These are phyloP conservation scores for Dicranocentrus wangi DNA, from an alignment of 2,888 invertebrate species.

Conservation along the genomic window DNA sequence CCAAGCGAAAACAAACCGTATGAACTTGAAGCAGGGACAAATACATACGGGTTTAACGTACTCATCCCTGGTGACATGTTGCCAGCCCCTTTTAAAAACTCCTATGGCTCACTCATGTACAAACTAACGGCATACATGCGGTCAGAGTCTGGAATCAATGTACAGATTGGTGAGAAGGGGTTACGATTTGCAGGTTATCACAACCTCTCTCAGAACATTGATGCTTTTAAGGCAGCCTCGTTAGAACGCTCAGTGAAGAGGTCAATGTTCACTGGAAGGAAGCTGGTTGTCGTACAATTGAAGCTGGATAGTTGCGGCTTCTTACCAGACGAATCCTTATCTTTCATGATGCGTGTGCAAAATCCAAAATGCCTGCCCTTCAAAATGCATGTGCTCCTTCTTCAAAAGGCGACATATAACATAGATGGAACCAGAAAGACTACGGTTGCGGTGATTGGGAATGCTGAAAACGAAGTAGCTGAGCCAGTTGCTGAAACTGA, in stretches of 20 bases:
- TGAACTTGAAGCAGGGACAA: conserved; percentile 48
- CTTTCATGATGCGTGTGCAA: conserved; percentile 23
- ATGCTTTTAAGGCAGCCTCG: not conserved
- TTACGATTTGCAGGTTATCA: conserved; percentile 46
- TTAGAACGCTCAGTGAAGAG: conserved; percentile 41
- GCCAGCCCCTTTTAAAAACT: conserved; percentile 48
- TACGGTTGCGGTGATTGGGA: conserved; percentile 33
- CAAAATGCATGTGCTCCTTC: conserved; percentile 26
- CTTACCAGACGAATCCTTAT: conserved; percentile 38
- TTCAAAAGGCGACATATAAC: conserved; percentile 43
- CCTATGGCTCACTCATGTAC: conserved; percentile 44
- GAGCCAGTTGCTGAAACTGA: conserved; percentile 49
- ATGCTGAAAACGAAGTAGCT: conserved; percentile 19
- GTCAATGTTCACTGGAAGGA: conserved; percentile 43
- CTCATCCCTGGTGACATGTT: conserved; percentile 37
- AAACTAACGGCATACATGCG: conserved; percentile 50
- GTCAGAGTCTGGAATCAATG: conserved; percentile 27
- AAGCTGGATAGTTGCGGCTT: conserved; percentile 31
- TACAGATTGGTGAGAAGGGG: conserved; percentile 41
- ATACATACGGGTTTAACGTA: conserved; percentile 51
- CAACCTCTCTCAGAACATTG: conserved; percentile 36
- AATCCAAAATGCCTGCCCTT: conserved; percentile 50
- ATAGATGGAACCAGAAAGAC: conserved; percentile 31
- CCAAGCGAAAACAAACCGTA: conserved; percentile 40
- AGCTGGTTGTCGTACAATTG: conserved; percentile 21